Conservation (phyloP, 2,797 vertebrate species). For the Betta splendens region DNA sequence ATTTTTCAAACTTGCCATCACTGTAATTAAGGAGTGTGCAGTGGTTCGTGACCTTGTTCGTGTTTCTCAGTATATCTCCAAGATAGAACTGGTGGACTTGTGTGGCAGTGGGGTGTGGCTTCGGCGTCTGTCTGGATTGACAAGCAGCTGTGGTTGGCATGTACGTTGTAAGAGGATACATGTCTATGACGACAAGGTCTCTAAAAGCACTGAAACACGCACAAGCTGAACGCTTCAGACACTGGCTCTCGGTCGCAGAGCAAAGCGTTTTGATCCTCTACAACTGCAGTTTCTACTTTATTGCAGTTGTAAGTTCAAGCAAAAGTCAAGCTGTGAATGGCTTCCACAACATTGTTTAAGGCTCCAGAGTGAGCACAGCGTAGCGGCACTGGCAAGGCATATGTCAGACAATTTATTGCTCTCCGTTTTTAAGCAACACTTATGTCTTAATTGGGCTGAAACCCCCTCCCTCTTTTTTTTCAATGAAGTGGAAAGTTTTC, state of each 20-base stretch:
- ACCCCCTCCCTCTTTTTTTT: not conserved
- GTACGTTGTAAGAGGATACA: conserved; percentile 40
- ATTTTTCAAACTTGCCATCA: not conserved
- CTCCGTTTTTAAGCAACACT: conserved; percentile 6
- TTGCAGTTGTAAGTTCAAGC: conserved; percentile 52
- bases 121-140: conserved; percentile 42
- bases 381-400: conserved; percentile 60
- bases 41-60: not conserved
- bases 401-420: conserved; percentile 57
- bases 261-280: conserved; percentile 35
- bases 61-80: conserved; percentile 13
- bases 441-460: conserved; percentile 53
- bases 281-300: conserved; percentile 41
- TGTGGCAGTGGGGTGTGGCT: conserved; percentile 46
- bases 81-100: conserved; percentile 8
- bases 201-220: not conserved
- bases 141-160: conserved; percentile 48
- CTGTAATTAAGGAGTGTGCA: not conserved
- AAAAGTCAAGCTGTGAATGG: conserved; percentile 62
- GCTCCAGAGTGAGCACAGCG: conserved; percentile 54
- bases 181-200: conserved; percentile 8
- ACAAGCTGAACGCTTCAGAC: conserved; percentile 19
- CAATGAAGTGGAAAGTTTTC: conserved; percentile 62
- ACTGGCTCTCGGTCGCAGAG: conserved; percentile 18
- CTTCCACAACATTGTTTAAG: conserved; percentile 59